Conservation (phyloP, 2,113 vertebrate genomes). For the Pica pica region DNA sequence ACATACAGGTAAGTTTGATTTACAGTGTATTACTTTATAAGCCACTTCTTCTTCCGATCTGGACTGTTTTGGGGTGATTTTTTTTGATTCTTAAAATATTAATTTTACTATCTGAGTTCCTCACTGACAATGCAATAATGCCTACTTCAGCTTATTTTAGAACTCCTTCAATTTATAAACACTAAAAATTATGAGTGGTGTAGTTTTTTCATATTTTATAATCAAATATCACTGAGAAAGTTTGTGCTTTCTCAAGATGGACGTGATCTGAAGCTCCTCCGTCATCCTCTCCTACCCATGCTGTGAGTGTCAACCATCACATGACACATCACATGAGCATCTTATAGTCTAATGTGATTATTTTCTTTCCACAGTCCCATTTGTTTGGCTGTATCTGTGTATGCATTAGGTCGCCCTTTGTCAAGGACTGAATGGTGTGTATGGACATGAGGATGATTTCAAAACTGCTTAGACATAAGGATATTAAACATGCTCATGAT, state of each 20-base stretch:
- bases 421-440: not conserved
- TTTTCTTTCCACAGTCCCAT: not conserved
- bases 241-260: not conserved
- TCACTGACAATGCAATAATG: not conserved
- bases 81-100: not conserved
- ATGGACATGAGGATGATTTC: not conserved
- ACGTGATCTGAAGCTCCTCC: not conserved
- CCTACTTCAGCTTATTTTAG: not conserved
- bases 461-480: not conserved
- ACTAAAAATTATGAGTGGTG: not conserved
- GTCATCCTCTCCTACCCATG: not conserved
- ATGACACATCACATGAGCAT: not conserved
- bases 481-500: not conserved
- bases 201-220: not conserved
- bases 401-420: fast-evolving
- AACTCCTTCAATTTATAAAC: not conserved
- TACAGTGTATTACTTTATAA: not conserved
- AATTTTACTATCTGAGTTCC: not conserved
- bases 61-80: not conserved
- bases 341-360: not conserved
- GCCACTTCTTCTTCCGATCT: not conserved
- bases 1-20: not conserved
- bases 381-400: not conserved
- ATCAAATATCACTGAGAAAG: not conserved
- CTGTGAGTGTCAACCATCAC: not conserved